These are phyloP conservation scores for Apostichopus californicus DNA, from an alignment of 35 echinoderm and acorn worm genomes.

Conservation along the genomic window DNA sequence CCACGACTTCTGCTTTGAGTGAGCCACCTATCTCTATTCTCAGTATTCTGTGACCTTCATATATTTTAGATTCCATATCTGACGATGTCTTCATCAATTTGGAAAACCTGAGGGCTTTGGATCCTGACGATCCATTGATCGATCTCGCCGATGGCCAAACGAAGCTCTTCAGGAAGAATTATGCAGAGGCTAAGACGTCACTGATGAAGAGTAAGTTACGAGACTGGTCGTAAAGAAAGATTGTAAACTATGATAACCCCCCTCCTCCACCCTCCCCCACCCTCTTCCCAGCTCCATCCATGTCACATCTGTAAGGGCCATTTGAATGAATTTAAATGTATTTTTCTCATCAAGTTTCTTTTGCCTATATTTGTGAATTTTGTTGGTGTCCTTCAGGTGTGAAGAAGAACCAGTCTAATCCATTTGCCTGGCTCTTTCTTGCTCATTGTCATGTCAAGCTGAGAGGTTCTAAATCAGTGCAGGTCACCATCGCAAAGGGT, in stretches of 20 bases:
- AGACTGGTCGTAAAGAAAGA: too few species aligned
- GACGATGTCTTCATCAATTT: conserved; percentile 51
- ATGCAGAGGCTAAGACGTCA: conserved; percentile 54
- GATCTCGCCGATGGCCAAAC: conserved; percentile 72
- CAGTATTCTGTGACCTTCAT: too few species aligned
- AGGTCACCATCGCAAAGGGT: conserved; percentile 48
- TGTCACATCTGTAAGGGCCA: too few species aligned
- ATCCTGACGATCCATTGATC: conserved; percentile 53
- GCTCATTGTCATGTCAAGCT: conserved; percentile 50
- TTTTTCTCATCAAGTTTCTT: neutral
- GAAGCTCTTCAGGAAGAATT: conserved; percentile 54
- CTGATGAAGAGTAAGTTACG: conserved; percentile 52
- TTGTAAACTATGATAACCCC: too few species aligned
- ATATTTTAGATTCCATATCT: conserved; percentile 41
- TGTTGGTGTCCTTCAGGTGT: conserved; percentile 1
- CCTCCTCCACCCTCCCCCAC: too few species aligned
- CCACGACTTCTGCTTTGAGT: too few species aligned
- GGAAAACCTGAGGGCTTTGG: conserved; percentile 59
- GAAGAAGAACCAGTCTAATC: neutral
- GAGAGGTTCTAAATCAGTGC: conserved; percentile 45
- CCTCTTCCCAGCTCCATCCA: too few species aligned
- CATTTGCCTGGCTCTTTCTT: conserved; percentile 65
- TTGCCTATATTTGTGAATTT: neutral
- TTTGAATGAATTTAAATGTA: neutral
- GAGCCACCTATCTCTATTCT: too few species aligned